phyloP scores from a whole-genome alignment of 2,113 vertebrate genomes.

The Donacobius atricapilla region DNA sequence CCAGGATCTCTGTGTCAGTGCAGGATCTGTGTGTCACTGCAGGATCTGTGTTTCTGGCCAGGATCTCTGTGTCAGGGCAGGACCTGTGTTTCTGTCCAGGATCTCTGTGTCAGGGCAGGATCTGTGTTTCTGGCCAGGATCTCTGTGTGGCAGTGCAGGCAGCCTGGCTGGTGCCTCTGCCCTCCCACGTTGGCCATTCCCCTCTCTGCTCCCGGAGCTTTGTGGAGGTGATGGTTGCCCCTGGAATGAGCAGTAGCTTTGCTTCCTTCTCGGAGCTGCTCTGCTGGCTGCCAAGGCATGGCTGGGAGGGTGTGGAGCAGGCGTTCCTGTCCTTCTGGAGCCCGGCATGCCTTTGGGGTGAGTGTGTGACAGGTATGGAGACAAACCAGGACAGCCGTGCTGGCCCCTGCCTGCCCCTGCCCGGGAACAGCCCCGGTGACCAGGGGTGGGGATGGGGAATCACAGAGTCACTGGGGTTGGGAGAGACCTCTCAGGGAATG shows the following conservation, averaged over 20 bases:
- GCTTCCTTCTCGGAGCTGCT: neutral
- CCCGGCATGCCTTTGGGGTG: neutral
- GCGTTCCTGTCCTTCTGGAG: neutral
- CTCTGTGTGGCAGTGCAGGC: neutral
- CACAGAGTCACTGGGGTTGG: neutral
- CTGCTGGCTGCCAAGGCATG: neutral
- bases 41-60: accelerated
- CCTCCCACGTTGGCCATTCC: neutral
- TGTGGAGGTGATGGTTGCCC: neutral
- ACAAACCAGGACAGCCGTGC: neutral
- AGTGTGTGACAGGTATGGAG: neutral
- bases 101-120: neutral
- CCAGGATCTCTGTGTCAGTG: neutral
- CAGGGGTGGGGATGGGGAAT: accelerated
- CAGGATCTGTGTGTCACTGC: neutral
- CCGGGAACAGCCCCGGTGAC: accelerated
- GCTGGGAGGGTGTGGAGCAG: neutral
- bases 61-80: neutral
- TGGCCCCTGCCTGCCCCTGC: accelerated
- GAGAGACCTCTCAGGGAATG: neutral
- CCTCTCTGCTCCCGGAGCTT: neutral
- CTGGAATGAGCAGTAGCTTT: neutral
- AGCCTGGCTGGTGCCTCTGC: neutral
- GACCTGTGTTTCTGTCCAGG: neutral
- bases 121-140: accelerated